These are phyloP conservation scores for Merops nubicus DNA, from an alignment of 2,113 vertebrate genomes.

Conservation along the genomic window DNA sequence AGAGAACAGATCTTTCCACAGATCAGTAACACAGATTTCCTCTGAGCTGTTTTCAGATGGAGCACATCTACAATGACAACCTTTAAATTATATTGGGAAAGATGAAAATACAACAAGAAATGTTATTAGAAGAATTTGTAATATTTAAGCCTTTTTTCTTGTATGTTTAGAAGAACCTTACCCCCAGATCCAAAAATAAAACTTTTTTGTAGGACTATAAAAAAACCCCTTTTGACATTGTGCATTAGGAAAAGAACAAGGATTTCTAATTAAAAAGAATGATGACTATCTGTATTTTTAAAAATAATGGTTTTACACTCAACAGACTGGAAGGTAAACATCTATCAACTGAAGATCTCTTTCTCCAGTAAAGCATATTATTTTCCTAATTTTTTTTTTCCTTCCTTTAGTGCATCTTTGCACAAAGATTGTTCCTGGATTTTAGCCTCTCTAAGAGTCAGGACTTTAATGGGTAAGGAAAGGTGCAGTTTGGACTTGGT, in stretches of 20 bases:
- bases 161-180: not conserved
- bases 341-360: not conserved
- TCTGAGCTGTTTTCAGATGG: conserved; percentile 12
- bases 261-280: not conserved
- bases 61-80: not conserved
- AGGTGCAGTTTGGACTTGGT: not conserved
- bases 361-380: not conserved
- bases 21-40: conserved; percentile 12
- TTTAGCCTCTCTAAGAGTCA: rapidly evolving
- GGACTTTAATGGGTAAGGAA: not conserved
- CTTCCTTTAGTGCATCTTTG: not conserved
- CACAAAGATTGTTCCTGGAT: not conserved
- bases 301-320: not conserved
- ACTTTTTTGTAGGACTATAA: rapidly evolving
- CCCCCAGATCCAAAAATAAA: not conserved
- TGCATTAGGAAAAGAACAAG: not conserved
- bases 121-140: not conserved
- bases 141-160: not conserved
- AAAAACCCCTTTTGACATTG: not conserved
- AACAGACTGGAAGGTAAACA: not conserved
- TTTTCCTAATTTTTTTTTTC: not conserved
- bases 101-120: not conserved
- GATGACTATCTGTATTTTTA: not conserved
- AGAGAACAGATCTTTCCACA: not conserved
- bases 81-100: not conserved